A percentile compares a stretch with the other conserved stretches of the same genome.
These are phyloP conservation scores for Scolopax bukidnonensis DNA, from an alignment of 2,797 vertebrate genomes.

Conservation along the genomic window DNA sequence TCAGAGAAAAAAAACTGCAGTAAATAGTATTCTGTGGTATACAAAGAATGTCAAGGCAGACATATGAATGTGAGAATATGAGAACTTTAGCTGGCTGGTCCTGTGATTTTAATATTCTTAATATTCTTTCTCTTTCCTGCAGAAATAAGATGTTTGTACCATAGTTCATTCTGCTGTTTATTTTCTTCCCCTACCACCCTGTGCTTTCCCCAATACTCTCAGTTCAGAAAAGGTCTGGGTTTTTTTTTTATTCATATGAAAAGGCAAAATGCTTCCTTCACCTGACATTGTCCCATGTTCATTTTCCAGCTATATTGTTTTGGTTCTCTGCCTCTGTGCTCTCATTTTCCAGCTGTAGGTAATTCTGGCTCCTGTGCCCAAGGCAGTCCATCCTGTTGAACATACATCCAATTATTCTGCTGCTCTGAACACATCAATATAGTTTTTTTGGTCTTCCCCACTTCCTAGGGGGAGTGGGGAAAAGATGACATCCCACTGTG, in stretches of 20 bases:
- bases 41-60: background rate
- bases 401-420: background rate
- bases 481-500: background rate
- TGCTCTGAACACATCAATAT: background rate
- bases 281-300: background rate
- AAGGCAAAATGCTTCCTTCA: background rate
- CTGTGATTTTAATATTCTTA: background rate
- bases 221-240: background rate
- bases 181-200: background rate
- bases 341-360: background rate
- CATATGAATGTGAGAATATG: background rate
- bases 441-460: background rate
- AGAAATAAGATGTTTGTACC: background rate
- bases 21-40: background rate
- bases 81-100: background rate
- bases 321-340: background rate
- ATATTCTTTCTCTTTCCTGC: background rate
- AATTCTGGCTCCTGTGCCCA: background rate
- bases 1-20: conserved; percentile 1
- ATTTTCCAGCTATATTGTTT: background rate
- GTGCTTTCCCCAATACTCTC: background rate
- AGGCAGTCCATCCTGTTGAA: background rate
- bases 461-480: fast-evolving
- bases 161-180: background rate
- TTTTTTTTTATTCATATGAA: background rate